phyloP scores from a whole-genome alignment of 2,113 vertebrate species.

The Axis porcinus region DNA sequence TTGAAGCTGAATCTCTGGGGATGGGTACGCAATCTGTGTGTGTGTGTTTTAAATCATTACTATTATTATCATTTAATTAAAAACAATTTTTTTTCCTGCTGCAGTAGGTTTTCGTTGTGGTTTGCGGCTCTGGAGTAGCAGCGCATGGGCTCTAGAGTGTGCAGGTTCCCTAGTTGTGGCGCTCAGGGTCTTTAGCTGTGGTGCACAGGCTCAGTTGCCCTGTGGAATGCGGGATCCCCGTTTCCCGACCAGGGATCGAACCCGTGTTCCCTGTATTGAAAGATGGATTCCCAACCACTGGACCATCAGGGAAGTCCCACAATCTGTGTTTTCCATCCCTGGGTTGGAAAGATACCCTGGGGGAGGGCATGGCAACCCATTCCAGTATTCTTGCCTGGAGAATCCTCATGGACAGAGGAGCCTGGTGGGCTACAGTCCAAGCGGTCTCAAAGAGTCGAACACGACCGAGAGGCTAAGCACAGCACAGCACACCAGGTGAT shows the following conservation, averaged over 20 bases:
- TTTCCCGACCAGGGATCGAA: not conserved
- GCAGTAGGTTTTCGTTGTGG: not conserved
- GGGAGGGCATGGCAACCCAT: not conserved
- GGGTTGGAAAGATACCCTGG: not conserved
- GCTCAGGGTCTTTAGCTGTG: not conserved
- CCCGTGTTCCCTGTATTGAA: not conserved
- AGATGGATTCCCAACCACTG: not conserved
- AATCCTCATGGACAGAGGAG: not conserved
- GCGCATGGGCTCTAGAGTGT: not conserved
- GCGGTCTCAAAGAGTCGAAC: not conserved
- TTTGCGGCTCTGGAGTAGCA: fast-evolving
- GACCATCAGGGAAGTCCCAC: not conserved
- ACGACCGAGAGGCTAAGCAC: not conserved
- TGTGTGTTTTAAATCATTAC: not conserved
- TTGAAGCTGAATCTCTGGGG: not conserved
- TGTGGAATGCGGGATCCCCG: not conserved
- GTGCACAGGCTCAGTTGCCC: not conserved
- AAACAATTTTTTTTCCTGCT: not conserved
- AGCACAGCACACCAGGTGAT: not conserved
- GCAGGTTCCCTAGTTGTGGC: not conserved
- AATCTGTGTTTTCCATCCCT: not conserved
- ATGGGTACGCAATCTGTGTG: not conserved
- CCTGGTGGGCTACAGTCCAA: not conserved
- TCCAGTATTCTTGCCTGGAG: not conserved
- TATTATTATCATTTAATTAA: not conserved